These are phyloP conservation scores for Bombus balteatus DNA, from an alignment of 1,140 invertebrate species.

Conservation along the genomic window DNA sequence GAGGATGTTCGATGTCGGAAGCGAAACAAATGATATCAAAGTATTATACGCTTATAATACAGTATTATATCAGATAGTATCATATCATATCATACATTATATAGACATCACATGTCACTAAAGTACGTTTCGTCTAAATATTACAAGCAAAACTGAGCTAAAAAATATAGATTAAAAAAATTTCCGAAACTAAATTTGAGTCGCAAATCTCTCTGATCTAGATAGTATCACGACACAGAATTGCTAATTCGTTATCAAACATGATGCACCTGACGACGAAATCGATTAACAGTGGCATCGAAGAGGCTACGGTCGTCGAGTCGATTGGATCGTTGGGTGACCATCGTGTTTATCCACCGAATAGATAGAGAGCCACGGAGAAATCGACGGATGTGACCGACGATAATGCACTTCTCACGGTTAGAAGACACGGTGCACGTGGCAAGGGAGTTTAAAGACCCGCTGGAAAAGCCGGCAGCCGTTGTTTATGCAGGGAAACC, in stretches of 20 bases:
- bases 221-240: neutral
- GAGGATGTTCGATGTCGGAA: too few species aligned
- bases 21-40: too few species aligned
- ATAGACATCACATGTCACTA: too few species aligned
- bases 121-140: too few species aligned
- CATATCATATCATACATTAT: too few species aligned
- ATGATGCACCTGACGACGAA: neutral
- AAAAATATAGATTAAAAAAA: too few species aligned
- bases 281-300: neutral
- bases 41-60: too few species aligned
- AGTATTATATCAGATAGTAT: too few species aligned
- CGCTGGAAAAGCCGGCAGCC: slow-evolving; percentile 41
- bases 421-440: slow-evolving; percentile 55
- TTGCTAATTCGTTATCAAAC: neutral
- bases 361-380: neutral
- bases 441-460: slow-evolving; percentile 72
- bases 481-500: slow-evolving; percentile 52
- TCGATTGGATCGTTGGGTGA: neutral
- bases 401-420: slow-evolving; percentile 57
- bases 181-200: neutral
- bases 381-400: slow-evolving; percentile 34
- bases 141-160: too few species aligned
- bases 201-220: neutral
- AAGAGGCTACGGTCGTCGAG: neutral
- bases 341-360: neutral